These are phyloP conservation scores for Exaiptasia diaphana DNA, from an alignment of 64 coral and sea anemone species.

Conservation along the genomic window DNA sequence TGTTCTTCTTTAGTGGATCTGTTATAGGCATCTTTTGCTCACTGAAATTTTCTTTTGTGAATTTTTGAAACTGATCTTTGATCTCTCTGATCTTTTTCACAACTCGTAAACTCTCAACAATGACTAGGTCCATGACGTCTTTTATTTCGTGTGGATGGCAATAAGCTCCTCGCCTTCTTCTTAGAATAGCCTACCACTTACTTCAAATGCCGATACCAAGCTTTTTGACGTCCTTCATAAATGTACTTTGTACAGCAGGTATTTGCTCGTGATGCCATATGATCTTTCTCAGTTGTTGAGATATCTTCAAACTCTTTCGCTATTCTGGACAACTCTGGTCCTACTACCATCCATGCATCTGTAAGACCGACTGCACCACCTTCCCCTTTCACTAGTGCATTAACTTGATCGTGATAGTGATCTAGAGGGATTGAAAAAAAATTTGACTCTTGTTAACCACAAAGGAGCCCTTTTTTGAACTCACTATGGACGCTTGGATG, in stretches of 20 bases:
- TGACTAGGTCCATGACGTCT: slow-evolving; percentile 2
- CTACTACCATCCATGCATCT: slow-evolving; percentile 23
- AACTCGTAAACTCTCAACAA: not conserved
- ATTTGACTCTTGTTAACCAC: slow-evolving; percentile 27
- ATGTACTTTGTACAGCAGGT: slow-evolving; percentile 29
- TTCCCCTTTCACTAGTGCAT: slow-evolving; percentile 38
- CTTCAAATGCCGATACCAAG: slow-evolving; percentile 32
- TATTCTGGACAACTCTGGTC: slow-evolving; percentile 24
- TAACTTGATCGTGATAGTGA: slow-evolving; percentile 25
- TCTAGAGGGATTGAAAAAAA: slow-evolving; percentile 26
- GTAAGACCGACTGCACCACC: slow-evolving; percentile 36
- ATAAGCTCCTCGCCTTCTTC: slow-evolving; percentile 4
- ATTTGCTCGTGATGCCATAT: slow-evolving; percentile 1
- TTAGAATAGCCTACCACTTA: slow-evolving; percentile 6
- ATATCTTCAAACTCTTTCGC: slow-evolving; percentile 23
- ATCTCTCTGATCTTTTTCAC: slow-evolving; percentile 9
- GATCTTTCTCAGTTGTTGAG: slow-evolving; percentile 3
- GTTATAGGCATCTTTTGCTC: slow-evolving; percentile 12
- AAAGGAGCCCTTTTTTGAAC: slow-evolving; percentile 19
- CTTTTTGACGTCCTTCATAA: slow-evolving; percentile 27
- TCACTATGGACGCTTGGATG: slow-evolving; percentile 21
- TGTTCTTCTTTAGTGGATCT: slow-evolving; percentile 17
- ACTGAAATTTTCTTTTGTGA: not conserved
- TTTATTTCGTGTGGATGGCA: not conserved
- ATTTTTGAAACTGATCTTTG: slow-evolving; percentile 1